Evolutionary conservation across 2,888 invertebrate genomes (phyloP), one percentile per base, ranked within the genome.

Genomic region (Ophioninae sp.): DNA sequence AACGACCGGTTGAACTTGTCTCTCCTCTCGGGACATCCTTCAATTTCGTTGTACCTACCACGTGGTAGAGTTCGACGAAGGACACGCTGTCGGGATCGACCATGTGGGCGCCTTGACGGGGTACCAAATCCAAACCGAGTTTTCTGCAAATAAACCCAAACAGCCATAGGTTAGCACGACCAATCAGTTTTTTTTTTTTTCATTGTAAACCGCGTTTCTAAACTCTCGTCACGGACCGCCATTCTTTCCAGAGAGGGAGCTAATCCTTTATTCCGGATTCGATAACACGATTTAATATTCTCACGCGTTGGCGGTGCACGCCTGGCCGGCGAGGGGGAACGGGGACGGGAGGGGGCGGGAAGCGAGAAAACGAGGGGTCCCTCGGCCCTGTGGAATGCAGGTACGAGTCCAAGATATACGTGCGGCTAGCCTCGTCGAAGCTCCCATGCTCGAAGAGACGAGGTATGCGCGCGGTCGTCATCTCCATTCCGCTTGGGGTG

Each of bases 1-100:
- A 50, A 6, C n/a, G 3, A 50, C 7, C 0, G 7, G 30, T 50
- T 50, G 17, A 50, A 39, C 2, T 68, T 30, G n/a, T 7, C 67
- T 37, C 62, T 62, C 21, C 39, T 21, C 50, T 0, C 44, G 7
- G 2, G 13, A 10, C 37, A 69, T 23, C 23, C 21, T 17, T n/a
- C 13, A 21, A 39, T 59, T 59, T 56, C 65, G 30, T 37, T 56
- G 6, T 39, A 56, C 59, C 95, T 94, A 97, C 97, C 93, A 97
- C 97, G 90, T 97, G 95, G 93, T 98, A 97, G 21, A 99, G 94
- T 89, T 98, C 97, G 69, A 98, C 97, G 57, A 98, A 95, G 87
- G 98, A 98, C 94, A 97, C 96, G 70, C 96, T 95, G 89, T 97
- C 97, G 44, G 97, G 97, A 91, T 98, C 97, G 57, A 98, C 98